These are phyloP conservation scores for Phalacrocorax brasilianus DNA, from an alignment of 2,113 vertebrate genomes.

Conservation along the genomic window DNA sequence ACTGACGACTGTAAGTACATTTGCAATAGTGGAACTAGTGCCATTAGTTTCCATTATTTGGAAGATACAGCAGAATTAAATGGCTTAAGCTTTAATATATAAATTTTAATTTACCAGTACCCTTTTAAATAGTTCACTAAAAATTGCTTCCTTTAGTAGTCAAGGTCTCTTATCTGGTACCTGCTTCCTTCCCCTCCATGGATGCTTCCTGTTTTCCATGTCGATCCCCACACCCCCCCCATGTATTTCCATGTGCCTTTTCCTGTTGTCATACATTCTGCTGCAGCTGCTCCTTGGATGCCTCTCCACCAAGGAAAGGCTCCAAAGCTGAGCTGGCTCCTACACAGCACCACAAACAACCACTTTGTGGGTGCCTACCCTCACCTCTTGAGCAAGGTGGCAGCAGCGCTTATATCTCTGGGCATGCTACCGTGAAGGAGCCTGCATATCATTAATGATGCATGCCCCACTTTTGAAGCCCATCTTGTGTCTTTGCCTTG, in stretches of 20 bases:
- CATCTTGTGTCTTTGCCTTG: background rate
- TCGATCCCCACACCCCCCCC: background rate
- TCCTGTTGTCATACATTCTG: conserved; percentile 29
- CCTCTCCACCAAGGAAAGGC: background rate
- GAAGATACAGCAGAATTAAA: background rate
- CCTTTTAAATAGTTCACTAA: background rate
- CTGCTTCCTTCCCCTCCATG: conserved; percentile 1
- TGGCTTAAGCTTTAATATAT: background rate
- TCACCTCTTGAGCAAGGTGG: background rate
- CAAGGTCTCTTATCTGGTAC: conserved; percentile 7
- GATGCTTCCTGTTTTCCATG: conserved; percentile 52
- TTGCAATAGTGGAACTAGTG: background rate
- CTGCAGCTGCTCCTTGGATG: conserved; percentile 33
- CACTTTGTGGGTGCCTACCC: rapidly evolving
- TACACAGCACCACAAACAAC: background rate
- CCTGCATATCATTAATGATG: rapidly evolving
- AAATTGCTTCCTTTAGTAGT: conserved; percentile 11
- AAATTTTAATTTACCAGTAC: background rate
- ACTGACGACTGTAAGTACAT: background rate
- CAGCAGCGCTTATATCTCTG: background rate
- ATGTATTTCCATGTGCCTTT: background rate
- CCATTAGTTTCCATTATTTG: background rate
- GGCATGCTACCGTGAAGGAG: background rate
- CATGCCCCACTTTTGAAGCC: background rate
- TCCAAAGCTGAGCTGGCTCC: background rate